Percentiles rank a stretch among this genome's conserved stretches.
Conservation (phyloP, 2,888 invertebrate genomes). For the Diabrotica balteata region DNA sequence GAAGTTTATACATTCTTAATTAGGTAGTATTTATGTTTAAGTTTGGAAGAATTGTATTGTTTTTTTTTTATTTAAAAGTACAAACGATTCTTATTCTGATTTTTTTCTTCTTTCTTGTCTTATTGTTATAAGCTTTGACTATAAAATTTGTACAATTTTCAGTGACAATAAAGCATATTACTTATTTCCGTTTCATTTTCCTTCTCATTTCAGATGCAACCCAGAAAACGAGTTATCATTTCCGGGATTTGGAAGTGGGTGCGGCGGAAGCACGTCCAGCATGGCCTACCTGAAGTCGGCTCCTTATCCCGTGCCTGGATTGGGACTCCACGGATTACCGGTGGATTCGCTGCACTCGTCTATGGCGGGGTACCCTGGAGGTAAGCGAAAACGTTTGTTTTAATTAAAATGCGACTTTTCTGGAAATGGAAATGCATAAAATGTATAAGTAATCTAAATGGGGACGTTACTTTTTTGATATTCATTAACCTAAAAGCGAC, state of each 20-base stretch:
- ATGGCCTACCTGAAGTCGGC: slow-evolving; percentile 68
- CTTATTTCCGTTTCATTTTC: too few species aligned
- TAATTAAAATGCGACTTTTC: not conserved
- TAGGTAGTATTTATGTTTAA: too few species aligned
- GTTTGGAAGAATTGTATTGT: too few species aligned
- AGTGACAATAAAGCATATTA: too few species aligned
- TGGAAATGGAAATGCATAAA: not conserved
- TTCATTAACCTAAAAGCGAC: not conserved
- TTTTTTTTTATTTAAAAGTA: too few species aligned
- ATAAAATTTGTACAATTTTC: too few species aligned
- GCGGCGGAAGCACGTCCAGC: slow-evolving; percentile 64
- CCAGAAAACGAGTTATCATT: slow-evolving; percentile 67
- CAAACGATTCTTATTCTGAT: too few species aligned
- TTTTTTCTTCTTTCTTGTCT: too few species aligned
- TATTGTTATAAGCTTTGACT: too few species aligned
- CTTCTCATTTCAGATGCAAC: slow-evolving; percentile 61
- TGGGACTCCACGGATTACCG: slow-evolving; percentile 65
- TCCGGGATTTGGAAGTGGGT: slow-evolving; percentile 65
- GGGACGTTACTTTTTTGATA: not conserved
- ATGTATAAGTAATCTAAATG: not conserved
- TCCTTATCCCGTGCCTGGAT: slow-evolving; percentile 66
- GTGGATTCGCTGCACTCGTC: slow-evolving; percentile 72
- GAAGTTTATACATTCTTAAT: too few species aligned
- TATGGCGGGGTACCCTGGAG: slow-evolving; percentile 69
- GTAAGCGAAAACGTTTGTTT: slow-evolving; percentile 13